phyloP scores from a whole-genome alignment of 2,888 invertebrate genomes.

The Bhutanitis thaidina region DNA sequence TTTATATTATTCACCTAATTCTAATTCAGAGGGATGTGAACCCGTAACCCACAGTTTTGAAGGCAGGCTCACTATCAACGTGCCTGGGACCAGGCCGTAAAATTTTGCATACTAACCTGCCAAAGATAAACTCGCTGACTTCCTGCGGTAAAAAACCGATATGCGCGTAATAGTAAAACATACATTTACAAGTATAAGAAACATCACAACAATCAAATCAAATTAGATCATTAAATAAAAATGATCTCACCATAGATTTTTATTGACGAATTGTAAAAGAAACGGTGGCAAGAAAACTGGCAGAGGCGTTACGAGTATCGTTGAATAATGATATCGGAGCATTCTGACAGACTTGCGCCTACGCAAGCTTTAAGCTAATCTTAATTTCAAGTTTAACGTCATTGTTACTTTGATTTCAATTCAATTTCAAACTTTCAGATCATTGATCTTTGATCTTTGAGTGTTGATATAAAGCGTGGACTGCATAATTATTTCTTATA shows the following conservation, averaged over 20 bases:
- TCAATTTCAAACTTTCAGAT: slow-evolving; percentile 23
- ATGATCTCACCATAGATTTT: slow-evolving; percentile 12
- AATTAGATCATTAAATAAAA: too few relatives aligned
- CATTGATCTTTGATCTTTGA: slow-evolving; percentile 29
- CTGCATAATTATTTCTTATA: not conserved
- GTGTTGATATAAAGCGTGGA: not conserved
- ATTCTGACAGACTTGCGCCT: slow-evolving; percentile 38
- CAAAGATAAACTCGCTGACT: too few relatives aligned
- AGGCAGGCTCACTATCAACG: too few relatives aligned
- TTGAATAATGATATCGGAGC: slow-evolving; percentile 51
- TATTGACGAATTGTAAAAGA: slow-evolving; percentile 34
- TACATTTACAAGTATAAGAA: too few relatives aligned
- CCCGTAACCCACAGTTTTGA: too few relatives aligned
- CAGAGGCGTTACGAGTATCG: slow-evolving; percentile 59
- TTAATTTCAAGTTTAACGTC: slow-evolving; percentile 29
- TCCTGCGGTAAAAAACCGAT: too few relatives aligned
- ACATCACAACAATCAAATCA: too few relatives aligned
- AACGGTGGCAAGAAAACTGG: slow-evolving; percentile 40
- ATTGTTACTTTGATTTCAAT: slow-evolving; percentile 13
- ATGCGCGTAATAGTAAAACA: too few relatives aligned
- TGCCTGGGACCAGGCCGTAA: too few relatives aligned
- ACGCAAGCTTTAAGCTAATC: slow-evolving; percentile 39
- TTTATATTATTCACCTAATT: too few relatives aligned
- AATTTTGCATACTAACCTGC: too few relatives aligned
- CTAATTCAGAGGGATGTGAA: too few relatives aligned